A percentile compares a stretch with the other conserved stretches of the same genome.
These are phyloP conservation scores for Nansenia antarctica DNA, from an alignment of 2,113 vertebrate genomes.

Conservation along the genomic window DNA sequence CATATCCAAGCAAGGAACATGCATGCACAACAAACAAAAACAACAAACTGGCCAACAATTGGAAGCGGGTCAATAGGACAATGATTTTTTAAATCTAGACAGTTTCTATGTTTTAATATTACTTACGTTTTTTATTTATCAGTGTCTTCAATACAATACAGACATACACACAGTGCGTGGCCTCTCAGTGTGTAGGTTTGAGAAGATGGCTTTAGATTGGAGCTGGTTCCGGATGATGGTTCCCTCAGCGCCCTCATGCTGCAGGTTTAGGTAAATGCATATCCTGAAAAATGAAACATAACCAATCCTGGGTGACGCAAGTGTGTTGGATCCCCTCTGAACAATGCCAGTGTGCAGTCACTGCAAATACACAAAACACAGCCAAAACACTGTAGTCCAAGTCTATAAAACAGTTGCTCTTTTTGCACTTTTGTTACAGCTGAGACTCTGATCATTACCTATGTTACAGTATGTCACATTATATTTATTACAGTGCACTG, in stretches of 20 bases:
- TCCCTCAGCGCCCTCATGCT: slow-evolving; percentile 8
- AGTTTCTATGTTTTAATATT: slow-evolving; percentile 41
- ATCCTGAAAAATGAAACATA: background rate
- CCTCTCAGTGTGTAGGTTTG: slow-evolving; percentile 7
- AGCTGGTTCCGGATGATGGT: slow-evolving; percentile 13
- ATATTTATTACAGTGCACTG: slow-evolving; percentile 5
- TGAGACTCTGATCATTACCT: slow-evolving; percentile 27
- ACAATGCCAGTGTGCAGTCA: slow-evolving; percentile 27
- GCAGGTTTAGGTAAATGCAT: slow-evolving; percentile 11
- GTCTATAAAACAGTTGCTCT: slow-evolving; percentile 3
- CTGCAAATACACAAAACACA: slow-evolving; percentile 45
- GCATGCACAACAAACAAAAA: slow-evolving; percentile 16
- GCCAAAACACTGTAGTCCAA: slow-evolving; percentile 4
- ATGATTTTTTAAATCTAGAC: slow-evolving; percentile 26
- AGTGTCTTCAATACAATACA: slow-evolving; percentile 39
- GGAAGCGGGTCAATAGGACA: background rate
- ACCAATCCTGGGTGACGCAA: background rate
- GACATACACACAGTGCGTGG: background rate
- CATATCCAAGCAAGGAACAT: slow-evolving; percentile 24
- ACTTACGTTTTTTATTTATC: slow-evolving; percentile 37
- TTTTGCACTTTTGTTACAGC: slow-evolving; percentile 18
- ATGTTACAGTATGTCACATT: slow-evolving; percentile 25
- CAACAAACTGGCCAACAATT: slow-evolving; percentile 15
- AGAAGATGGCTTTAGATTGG: slow-evolving; percentile 17
- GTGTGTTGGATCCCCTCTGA: background rate